A percentile compares a stretch with the other conserved stretches of the same genome.
These are phyloP conservation scores for Tenebrosternarchus preto DNA, from an alignment of 2,113 vertebrate genomes.

Conservation along the genomic window DNA sequence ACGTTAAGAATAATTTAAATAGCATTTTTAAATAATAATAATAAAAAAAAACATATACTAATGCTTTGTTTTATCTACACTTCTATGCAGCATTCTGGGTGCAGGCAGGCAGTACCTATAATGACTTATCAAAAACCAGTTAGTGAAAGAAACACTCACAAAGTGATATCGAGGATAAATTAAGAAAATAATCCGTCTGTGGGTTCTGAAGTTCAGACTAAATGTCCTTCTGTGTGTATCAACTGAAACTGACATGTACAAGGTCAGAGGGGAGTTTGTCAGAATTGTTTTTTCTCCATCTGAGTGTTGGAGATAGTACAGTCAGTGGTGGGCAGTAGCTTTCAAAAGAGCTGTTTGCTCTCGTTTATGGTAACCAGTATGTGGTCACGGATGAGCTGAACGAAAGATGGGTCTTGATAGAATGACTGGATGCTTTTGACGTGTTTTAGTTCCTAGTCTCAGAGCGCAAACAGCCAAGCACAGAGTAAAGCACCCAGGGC, in stretches of 20 bases:
- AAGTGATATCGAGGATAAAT: neutral
- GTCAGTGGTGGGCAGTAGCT: neutral
- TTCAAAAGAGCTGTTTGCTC: neutral
- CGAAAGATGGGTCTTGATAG: conserved; percentile 34
- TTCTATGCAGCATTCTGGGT: neutral
- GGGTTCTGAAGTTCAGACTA: too few relatives aligned
- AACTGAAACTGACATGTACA: too few relatives aligned
- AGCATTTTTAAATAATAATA: too few relatives aligned
- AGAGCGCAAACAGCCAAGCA: conserved; percentile 37
- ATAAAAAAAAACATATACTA: too few relatives aligned
- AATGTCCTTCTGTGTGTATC: too few relatives aligned
- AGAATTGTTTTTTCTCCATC: neutral
- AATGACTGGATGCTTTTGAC: conserved; percentile 1
- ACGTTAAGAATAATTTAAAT: too few relatives aligned
- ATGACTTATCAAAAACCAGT: too few relatives aligned
- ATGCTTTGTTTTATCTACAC: too few relatives aligned
- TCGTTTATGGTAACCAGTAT: neutral
- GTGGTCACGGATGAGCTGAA: neutral
- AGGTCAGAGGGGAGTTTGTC: too few relatives aligned
- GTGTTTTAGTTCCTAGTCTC: conserved; percentile 31
- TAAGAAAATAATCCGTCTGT: neutral
- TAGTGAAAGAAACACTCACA: neutral
- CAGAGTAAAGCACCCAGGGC: conserved; percentile 40
- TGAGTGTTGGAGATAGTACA: neutral
- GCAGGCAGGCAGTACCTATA: neutral